Evolutionary conservation across 2,113 vertebrate species (phyloP).

Genomic region (Neoarius graeffei): DNA sequence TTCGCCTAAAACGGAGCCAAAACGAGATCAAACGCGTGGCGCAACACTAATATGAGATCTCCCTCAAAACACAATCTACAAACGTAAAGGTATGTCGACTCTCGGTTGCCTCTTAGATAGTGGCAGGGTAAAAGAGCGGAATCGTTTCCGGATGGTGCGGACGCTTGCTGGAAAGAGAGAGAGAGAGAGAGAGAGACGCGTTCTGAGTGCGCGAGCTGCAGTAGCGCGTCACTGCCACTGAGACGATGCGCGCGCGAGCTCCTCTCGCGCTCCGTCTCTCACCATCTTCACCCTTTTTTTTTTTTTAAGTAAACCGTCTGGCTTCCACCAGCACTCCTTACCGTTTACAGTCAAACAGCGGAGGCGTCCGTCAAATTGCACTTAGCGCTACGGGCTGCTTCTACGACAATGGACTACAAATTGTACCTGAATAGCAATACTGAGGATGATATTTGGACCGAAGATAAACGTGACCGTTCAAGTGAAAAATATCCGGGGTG

Average conservation of each 20-base stretch:
- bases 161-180: conserved; percentile 64
- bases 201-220: conserved; percentile 75
- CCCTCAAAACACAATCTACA: conserved; percentile 45
- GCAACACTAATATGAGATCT: not conserved
- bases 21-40: conserved; percentile 43
- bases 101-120: conserved; percentile 61
- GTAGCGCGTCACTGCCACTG: conserved; percentile 79
- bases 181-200: conserved; percentile 54
- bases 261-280: conserved; percentile 75
- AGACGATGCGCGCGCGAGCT: conserved; percentile 78
- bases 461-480: not conserved
- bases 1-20: conserved; percentile 50
- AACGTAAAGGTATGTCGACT: conserved; percentile 63
- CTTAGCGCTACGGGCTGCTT: not conserved
- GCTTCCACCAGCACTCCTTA: not conserved
- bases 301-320: not conserved
- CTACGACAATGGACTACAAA: not conserved
- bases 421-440: not conserved
- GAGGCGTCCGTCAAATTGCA: conserved; percentile 16
- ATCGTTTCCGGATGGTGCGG: conserved; percentile 80
- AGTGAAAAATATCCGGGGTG: not conserved
- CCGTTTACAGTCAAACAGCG: not conserved
- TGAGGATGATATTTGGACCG: not conserved
- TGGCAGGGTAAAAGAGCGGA: conserved; percentile 56
- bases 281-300: conserved; percentile 63